Conservation (phyloP, 2,113 vertebrate species). For the Brachionichthys hirsutus region DNA sequence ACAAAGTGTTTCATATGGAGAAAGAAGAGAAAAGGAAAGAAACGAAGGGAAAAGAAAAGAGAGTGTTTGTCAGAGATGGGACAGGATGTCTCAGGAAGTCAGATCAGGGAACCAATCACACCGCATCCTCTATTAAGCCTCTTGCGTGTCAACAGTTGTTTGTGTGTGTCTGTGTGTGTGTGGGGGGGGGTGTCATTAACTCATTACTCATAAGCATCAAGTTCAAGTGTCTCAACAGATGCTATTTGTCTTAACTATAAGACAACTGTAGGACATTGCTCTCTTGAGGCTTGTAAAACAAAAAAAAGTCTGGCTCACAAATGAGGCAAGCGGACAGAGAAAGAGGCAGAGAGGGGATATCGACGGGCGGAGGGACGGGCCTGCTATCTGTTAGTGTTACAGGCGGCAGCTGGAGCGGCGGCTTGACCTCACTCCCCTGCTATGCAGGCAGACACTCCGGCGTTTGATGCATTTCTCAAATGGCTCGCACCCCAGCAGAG, state of each 20-base stretch:
- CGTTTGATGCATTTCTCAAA: conserved; percentile 55
- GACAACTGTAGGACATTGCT: conserved; percentile 24
- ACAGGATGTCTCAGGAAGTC: background rate
- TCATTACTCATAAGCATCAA: conserved; percentile 1
- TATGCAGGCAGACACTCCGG: conserved; percentile 59
- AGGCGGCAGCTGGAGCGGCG: conserved; percentile 62
- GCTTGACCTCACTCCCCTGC: conserved; percentile 68
- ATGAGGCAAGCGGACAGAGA: conserved; percentile 15
- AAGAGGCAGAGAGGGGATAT: conserved; percentile 8
- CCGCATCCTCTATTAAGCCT: background rate
- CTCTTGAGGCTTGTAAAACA: conserved; percentile 20
- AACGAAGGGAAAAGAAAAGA: too few relatives aligned
- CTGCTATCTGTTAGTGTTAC: conserved; percentile 66
- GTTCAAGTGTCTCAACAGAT: conserved; percentile 21
- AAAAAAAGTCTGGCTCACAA: conserved; percentile 12
- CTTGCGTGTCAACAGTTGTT: too few relatives aligned
- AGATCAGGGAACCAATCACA: background rate
- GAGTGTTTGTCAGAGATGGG: too few relatives aligned
- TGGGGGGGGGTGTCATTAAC: conserved; percentile 8
- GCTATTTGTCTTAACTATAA: conserved; percentile 31
- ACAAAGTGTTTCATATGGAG: background rate
- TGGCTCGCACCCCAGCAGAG: conserved; percentile 30
- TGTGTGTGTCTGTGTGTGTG: too few relatives aligned
- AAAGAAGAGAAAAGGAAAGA: background rate
- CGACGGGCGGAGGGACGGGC: conserved; percentile 53